Evolutionary conservation across 23 tunicate genomes (phyloP).

Genomic region (Halocynthia roretzi): DNA sequence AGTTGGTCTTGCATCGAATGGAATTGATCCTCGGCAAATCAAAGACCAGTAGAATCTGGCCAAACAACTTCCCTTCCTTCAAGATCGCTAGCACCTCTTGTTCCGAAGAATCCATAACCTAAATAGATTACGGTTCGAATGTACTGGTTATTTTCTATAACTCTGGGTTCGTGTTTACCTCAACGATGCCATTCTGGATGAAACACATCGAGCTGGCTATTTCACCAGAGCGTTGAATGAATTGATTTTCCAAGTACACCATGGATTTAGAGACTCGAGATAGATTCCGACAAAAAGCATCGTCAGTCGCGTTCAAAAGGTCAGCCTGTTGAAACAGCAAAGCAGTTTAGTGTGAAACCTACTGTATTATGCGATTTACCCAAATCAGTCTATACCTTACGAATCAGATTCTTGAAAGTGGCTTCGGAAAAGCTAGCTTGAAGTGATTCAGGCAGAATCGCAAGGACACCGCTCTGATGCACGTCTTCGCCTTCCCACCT

Average conservation of each 20-base stretch:
- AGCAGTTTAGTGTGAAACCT: no score
- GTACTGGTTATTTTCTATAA: neutral
- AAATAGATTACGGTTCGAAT: neutral
- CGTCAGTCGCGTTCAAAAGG: conserved; percentile 44
- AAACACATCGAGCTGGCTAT: conserved; percentile 55
- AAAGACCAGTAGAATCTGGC: conserved; percentile 58
- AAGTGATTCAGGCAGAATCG: conserved; percentile 43
- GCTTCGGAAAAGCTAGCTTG: conserved; percentile 59
- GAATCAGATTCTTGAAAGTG: conserved; percentile 45
- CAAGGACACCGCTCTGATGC: conserved; percentile 35
- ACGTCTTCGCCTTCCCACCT: conserved; percentile 74
- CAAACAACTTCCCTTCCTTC: conserved; percentile 70
- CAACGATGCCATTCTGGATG: conserved; percentile 72
- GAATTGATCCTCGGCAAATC: conserved; percentile 79
- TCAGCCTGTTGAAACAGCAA: conserved; percentile 40
- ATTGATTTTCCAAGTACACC: conserved; percentile 69
- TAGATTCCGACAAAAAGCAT: conserved; percentile 69
- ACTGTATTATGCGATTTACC: neutral
- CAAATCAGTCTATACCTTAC: conserved; percentile 23
- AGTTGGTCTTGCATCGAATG: conserved; percentile 69
- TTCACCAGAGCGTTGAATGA: conserved; percentile 81
- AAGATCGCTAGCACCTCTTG: conserved; percentile 59
- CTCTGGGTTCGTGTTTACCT: conserved; percentile 24
- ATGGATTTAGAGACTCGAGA: conserved; percentile 43
- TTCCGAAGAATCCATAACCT: conserved; percentile 70